Evolutionary conservation across 2,797 vertebrate species (phyloP).

Genomic region (Remorina albescens): DNA sequence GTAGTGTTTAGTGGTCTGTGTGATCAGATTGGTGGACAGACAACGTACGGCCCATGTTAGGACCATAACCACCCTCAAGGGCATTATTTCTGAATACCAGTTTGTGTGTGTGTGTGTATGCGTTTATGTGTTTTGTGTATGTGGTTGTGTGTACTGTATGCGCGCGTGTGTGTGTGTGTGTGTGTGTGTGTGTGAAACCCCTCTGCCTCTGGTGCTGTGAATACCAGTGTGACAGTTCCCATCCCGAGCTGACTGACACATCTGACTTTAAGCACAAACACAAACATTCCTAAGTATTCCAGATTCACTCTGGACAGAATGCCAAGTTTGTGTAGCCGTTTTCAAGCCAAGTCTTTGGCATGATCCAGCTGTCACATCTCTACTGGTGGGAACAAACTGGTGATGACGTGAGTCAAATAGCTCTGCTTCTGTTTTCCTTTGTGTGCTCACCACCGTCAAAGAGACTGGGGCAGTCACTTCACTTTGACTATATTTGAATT

Average conservation of each 20-base stretch:
- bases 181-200: conserved; percentile 17
- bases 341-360: conserved; percentile 57
- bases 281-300: conserved; percentile 49
- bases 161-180: not conserved
- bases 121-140: no score
- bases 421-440: conserved; percentile 19
- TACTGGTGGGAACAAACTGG: conserved; percentile 46
- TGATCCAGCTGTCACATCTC: conserved; percentile 69
- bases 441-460: conserved; percentile 26
- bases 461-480: conserved; percentile 26
- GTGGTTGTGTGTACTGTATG: conserved; percentile 19
- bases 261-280: conserved; percentile 57
- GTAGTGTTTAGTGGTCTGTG: conserved; percentile 84
- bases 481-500: conserved; percentile 23
- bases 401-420: conserved; percentile 56
- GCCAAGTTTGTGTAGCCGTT: conserved; percentile 50
- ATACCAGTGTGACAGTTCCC: conserved; percentile 68
- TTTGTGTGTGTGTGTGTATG: conserved; percentile 21
- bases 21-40: conserved; percentile 78
- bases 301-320: conserved; percentile 58
- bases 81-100: conserved; percentile 62
- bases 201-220: conserved; percentile 46
- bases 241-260: conserved; percentile 79
- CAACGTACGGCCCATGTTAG: conserved; percentile 62
- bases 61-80: conserved; percentile 69